Conservation (phyloP, 2,888 invertebrate species). For the Cataglyphis livida region DNA sequence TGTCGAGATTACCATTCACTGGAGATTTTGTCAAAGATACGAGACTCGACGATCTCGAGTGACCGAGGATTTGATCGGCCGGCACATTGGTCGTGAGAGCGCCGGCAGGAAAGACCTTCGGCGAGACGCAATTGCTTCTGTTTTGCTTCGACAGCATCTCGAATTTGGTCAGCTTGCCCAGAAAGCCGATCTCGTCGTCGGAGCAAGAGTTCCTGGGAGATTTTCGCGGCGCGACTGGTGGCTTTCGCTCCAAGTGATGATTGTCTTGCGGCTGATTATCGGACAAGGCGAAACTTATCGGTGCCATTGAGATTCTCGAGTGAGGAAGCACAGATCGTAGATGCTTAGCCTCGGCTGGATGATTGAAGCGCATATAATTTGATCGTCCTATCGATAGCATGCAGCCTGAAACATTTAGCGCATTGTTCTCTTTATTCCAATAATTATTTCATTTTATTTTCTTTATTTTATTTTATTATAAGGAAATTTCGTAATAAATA, state of each 20-base stretch:
- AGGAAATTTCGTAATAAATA: neutral
- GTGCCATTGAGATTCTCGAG: constrained; percentile 92
- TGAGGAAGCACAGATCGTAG: constrained; percentile 94
- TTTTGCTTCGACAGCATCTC: constrained; percentile 91
- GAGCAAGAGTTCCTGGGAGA: constrained; percentile 87
- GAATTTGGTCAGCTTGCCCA: constrained; percentile 93
- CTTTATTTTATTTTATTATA: neutral
- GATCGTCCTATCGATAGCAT: constrained; percentile 97
- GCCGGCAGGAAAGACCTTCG: constrained; percentile 93
- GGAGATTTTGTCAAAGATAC: constrained; percentile 84
- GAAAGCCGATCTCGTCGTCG: constrained; percentile 88
- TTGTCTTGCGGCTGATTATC: constrained; percentile 65
- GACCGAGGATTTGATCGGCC: constrained; percentile 92
- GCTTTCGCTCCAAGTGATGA: constrained; percentile 87
- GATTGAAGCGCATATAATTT: constrained; percentile 96
- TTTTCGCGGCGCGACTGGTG: constrained; percentile 89
- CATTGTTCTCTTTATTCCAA: neutral
- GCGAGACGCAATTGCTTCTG: constrained; percentile 88
- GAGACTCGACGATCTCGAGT: constrained; percentile 83
- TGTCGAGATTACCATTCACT: constrained; percentile 65
- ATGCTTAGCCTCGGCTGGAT: constrained; percentile 95
- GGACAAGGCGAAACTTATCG: constrained; percentile 88
- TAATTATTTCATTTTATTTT: neutral
- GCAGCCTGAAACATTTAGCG: constrained; percentile 88
- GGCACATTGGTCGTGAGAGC: constrained; percentile 93